Base-by-base conservation (phyloP, 2,113 vertebrate species). In the Hiodon tergisus region DNA sequence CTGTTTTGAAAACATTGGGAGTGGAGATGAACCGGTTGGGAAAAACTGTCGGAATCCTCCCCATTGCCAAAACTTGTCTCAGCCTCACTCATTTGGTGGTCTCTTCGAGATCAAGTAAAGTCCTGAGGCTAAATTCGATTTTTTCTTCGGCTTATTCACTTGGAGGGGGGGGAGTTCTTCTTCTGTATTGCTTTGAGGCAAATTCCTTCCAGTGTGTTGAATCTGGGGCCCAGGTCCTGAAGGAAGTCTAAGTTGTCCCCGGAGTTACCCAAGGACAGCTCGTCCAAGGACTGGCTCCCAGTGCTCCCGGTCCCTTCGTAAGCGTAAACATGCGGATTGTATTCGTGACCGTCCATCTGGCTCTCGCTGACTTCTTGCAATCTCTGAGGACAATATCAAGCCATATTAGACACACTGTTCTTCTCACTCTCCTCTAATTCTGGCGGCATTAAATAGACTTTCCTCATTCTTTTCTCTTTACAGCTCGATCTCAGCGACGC, bases 241-340 rank as follows among this genome's bases (percentile, higher is more conserved):
- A 93, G 78, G 81, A 91, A 87, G 4, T 81, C 78, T 0, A 75
- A 31, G 1, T 85, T 79, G 0, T 88, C 73, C 0, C 60, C 83
- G 1, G 63, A 68, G 9, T 83, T 82, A 0, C 1, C 16, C 7
- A 76, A 0, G 3, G 88, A 81, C 10, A 92, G 71, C 4, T 83
- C 48, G 4, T 87, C 88, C 75, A 89, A 74, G 10, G 86, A 91
- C 1, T 72, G n/a, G 0, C 78, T 31, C 31, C 31, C 78, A 6
- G 0, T 51, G 65, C 88, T 89, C 3, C 69, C 82, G 0, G 72
- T 16, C 0, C 92, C 93, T 78, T 95, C 94, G 2, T 87, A 86
- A 0, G 16, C 13, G 2, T 88, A 94, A 13, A 60, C 0, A 4
- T 3, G n/a, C 0, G 89, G 90, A 0, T 3, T 14, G 80, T 85